Conservation (phyloP, 1,140 invertebrate species). For the Danaus plexippus region DNA sequence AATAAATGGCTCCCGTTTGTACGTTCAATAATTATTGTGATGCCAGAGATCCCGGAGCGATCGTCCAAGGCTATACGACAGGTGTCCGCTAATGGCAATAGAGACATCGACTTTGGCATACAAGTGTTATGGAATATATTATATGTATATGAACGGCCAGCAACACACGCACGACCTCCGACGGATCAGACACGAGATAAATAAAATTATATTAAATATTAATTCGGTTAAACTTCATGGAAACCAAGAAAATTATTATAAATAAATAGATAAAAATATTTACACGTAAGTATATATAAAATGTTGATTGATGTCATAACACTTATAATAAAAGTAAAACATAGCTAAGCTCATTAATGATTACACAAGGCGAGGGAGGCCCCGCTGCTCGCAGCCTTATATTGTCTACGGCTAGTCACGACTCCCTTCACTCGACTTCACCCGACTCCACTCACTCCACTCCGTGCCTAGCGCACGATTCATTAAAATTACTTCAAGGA, state of each 20-base stretch:
- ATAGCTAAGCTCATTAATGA: constrained; percentile 70
- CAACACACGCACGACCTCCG: constrained; percentile 23
- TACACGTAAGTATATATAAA: constrained; percentile 62
- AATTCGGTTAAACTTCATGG: constrained; percentile 67
- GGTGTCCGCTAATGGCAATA: constrained; percentile 53
- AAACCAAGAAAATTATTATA: constrained; percentile 23
- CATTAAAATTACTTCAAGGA: constrained; percentile 49
- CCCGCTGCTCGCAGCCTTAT: constrained; percentile 46
- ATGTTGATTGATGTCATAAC: constrained; percentile 69
- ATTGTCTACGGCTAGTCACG: constrained; percentile 44
- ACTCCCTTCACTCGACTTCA: constrained; percentile 17
- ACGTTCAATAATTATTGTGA: constrained; percentile 64
- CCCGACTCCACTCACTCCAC: constrained; percentile 1
- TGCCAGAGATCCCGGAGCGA: constrained; percentile 53
- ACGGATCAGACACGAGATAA: constrained; percentile 32
- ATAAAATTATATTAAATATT: constrained; percentile 44
- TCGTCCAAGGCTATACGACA: constrained; percentile 36
- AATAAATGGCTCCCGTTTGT: constrained; percentile 63
- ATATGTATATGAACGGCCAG: constrained; percentile 16
- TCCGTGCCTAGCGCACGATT: constrained; percentile 48
- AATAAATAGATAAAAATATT: constrained; percentile 67
- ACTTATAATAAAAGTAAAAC: constrained; percentile 70
- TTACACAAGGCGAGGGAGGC: constrained; percentile 58
- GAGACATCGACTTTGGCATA: constrained; percentile 67
- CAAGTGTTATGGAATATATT: constrained; percentile 21